These are phyloP conservation scores for Rhinophrynus dorsalis DNA, from an alignment of 2,797 vertebrate genomes.

Conservation along the genomic window DNA sequence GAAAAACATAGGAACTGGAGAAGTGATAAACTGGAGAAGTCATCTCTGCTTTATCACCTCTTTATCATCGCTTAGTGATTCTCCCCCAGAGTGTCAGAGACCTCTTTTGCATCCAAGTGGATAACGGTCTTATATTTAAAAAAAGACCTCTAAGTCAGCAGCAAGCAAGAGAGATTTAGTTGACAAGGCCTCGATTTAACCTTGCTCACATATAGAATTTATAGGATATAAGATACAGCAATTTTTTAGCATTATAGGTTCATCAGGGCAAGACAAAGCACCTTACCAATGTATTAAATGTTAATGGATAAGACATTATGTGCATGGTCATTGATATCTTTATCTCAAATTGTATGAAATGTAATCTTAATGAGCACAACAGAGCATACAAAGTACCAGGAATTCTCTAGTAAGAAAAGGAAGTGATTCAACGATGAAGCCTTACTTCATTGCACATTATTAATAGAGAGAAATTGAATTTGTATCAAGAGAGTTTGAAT, in stretches of 20 bases:
- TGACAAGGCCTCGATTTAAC: too few relatives aligned
- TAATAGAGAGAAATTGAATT: background rate
- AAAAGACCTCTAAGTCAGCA: too few relatives aligned
- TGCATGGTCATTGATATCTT: background rate
- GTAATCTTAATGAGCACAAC: conserved; percentile 1
- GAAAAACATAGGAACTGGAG: too few relatives aligned
- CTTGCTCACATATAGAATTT: background rate
- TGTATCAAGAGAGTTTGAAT: too few relatives aligned
- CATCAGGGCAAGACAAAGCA: background rate
- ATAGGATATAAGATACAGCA: too few relatives aligned
- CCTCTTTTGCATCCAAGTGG: too few relatives aligned
- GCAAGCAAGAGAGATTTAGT: too few relatives aligned
- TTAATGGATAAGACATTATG: background rate
- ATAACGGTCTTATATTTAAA: too few relatives aligned
- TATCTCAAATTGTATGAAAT: background rate
- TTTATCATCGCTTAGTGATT: too few relatives aligned
- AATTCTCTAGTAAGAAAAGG: background rate
- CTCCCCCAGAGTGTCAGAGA: too few relatives aligned
- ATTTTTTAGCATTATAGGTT: background rate
- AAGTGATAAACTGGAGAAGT: too few relatives aligned
- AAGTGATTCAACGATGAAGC: background rate
- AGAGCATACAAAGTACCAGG: background rate
- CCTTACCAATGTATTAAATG: background rate
- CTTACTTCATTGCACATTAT: background rate
- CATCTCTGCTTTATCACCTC: too few relatives aligned